These are phyloP conservation scores for Eptesicus fuscus DNA, from an alignment of 2,113 vertebrate genomes.

Conservation along the genomic window DNA sequence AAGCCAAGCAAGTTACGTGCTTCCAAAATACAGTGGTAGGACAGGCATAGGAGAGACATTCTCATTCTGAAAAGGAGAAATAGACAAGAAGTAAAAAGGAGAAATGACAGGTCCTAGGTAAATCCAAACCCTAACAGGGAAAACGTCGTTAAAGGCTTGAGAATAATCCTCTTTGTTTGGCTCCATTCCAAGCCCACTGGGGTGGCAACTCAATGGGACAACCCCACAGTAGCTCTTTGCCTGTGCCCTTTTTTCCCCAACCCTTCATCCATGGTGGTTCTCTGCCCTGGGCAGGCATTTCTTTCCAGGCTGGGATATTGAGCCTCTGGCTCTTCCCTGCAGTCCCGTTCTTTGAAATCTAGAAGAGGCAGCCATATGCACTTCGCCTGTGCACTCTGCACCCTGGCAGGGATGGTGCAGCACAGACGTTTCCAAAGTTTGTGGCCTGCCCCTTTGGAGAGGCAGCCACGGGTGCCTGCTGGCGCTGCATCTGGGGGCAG, in stretches of 20 bases:
- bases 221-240: neutral
- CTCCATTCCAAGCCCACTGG: neutral
- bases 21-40: neutral
- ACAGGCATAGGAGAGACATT: neutral
- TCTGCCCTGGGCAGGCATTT: neutral
- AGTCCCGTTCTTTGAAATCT: neutral
- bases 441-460: neutral
- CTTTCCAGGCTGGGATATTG: neutral
- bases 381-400: neutral
- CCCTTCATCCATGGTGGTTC: neutral
- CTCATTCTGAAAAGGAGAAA: neutral
- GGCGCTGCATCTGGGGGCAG: neutral
- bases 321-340: neutral
- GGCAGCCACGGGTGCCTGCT: neutral
- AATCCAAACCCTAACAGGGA: neutral
- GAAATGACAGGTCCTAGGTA: neutral
- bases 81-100: neutral
- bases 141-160: neutral
- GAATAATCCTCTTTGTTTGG: neutral
- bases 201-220: neutral
- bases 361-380: neutral
- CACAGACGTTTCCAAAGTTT: neutral
- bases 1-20: neutral
- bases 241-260: fast-evolving
- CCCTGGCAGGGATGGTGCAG: neutral